Base-by-base conservation (phyloP, 2,888 invertebrate species). In the Pristionchus mayeri region DNA sequence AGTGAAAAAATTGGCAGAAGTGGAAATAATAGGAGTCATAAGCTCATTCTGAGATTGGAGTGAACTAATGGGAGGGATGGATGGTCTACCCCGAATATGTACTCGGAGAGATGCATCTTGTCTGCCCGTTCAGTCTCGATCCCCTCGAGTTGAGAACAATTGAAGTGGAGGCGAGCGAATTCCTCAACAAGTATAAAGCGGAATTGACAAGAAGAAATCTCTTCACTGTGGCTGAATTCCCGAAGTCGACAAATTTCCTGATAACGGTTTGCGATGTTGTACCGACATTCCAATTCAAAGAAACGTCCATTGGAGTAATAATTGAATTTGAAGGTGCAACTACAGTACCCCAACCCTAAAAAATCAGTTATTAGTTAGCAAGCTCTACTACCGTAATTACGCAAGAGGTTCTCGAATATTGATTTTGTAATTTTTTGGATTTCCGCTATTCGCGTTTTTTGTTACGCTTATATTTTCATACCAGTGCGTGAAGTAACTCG, bases 401-500 rank as follows among this genome's bases (percentile, higher is more conserved):
- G 30, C 21, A 13, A 30, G 63, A 34, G 1, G 13, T 63, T 63
- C 34, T 13, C 34, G 63, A 30, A 18, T 63, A 30, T 63, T 21
- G 63, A 63, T 63, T 63, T 63, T 63, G 30, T 34, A 30, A 13
- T 34, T 30, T 34, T 30, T 7, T 63, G 24, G 9, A 2, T n/a
- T 24, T 13, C 40, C 24, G 1, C 0, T 44, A 7, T 71, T 67
- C 21, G 0, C 67, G 1, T 71, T 63, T 30, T 3, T 13, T 71
- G 11, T 6, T 40, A 30, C 40, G 21, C 13, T 9, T n/a, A 7
- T 24, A 18, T 34, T 16, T 71, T 54, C 60, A 11, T 44, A 86
- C 87, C 67, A 90, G 79, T 48, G 88, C 88, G 79, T 90, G 90
- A 3, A 90, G 84, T 21, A 90, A 87, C 86, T 90, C 90, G 78